phyloP scores from a whole-genome alignment of 2,888 invertebrate genomes.

The Leptopilina myrica region DNA sequence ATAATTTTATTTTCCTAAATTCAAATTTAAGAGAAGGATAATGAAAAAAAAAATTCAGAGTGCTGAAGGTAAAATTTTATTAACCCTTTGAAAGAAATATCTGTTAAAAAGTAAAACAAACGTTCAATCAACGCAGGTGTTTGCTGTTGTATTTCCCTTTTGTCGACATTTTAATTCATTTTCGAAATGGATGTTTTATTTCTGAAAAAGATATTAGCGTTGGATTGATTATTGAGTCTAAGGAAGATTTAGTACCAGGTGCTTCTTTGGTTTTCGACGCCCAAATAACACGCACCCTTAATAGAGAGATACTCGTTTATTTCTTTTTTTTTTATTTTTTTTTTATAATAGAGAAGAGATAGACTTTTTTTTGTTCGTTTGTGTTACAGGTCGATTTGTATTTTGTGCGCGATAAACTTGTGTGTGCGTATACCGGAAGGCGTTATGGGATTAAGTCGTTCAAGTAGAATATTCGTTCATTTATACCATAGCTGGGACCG shows the following conservation, averaged over 20 bases:
- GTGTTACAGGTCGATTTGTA: no score
- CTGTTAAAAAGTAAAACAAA: neutral
- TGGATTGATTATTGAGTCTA: conserved; percentile 49
- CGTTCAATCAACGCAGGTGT: neutral
- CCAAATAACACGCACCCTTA: neutral
- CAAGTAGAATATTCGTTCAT: conserved; percentile 28
- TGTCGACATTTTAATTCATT: conserved; percentile 4
- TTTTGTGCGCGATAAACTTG: neutral
- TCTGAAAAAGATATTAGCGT: neutral
- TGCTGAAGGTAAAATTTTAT: neutral
- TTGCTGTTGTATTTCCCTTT: neutral
- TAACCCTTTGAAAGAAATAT: neutral
- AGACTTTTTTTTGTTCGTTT: neutral
- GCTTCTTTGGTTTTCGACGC: conserved; percentile 1
- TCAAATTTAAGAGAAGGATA: no score
- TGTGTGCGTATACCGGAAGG: conserved; percentile 33
- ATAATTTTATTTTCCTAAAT: no score
- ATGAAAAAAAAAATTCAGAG: no score
- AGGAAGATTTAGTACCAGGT: conserved; percentile 56
- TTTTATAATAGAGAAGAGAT: neutral
- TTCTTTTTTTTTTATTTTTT: neutral
- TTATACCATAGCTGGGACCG: conserved; percentile 36
- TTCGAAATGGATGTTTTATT: conserved; percentile 16
- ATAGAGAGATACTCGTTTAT: neutral
- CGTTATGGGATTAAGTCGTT: conserved; percentile 46